These are phyloP conservation scores for Hartigia nigra DNA, from an alignment of 2,888 invertebrate species.

Conservation along the genomic window DNA sequence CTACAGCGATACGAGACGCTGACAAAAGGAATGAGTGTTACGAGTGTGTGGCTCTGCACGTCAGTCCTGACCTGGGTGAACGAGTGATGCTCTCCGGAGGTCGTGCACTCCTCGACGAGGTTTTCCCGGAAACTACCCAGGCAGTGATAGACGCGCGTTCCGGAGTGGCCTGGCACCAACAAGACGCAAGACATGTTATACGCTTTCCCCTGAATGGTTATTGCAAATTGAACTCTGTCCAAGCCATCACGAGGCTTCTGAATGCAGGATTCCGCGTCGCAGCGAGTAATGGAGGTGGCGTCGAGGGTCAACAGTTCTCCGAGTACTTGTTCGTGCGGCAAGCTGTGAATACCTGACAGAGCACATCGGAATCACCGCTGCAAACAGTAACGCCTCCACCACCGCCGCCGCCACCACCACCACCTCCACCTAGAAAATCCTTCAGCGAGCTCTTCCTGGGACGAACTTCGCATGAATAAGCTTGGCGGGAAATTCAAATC, in stretches of 20 bases:
- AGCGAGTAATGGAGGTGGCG: slow-evolving; percentile 87
- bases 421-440: background rate
- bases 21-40: slow-evolving; percentile 67
- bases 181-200: slow-evolving; percentile 84
- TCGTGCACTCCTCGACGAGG: slow-evolving; percentile 79
- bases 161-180: slow-evolving; percentile 84
- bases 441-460: background rate
- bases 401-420: background rate
- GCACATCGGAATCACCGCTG: slow-evolving; percentile 14
- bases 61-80: slow-evolving; percentile 84
- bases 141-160: slow-evolving; percentile 83
- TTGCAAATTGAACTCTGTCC: slow-evolving; percentile 90
- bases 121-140: slow-evolving; percentile 81
- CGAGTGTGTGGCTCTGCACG: slow-evolving; percentile 84
- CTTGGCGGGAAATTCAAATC: background rate
- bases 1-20: slow-evolving; percentile 42
- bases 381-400: background rate
- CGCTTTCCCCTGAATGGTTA: slow-evolving; percentile 89
- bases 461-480: background rate
- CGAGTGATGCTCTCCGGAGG: slow-evolving; percentile 86
- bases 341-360: slow-evolving; percentile 62
- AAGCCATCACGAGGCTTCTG: slow-evolving; percentile 84
- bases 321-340: slow-evolving; percentile 84
- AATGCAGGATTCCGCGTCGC: slow-evolving; percentile 83
- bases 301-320: slow-evolving; percentile 90